Percentiles rank a stretch among this genome's conserved stretches.
Evolutionary conservation across 2,113 vertebrate species (phyloP).

Genomic region (Erpornis zantholeuca): DNA sequence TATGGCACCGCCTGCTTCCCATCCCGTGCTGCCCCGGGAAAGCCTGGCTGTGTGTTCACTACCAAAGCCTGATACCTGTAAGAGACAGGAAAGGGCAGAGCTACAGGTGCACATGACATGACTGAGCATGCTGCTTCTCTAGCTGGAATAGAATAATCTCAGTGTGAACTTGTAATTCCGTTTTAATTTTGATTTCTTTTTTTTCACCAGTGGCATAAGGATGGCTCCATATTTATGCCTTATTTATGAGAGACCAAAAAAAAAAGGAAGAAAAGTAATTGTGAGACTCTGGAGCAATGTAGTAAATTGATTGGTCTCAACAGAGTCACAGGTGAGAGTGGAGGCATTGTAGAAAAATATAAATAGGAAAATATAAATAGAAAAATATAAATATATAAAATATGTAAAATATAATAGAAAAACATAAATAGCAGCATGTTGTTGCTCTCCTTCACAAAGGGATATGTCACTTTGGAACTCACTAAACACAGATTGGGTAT

Average conservation of each 20-base stretch:
- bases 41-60: background rate
- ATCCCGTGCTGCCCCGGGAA: background rate
- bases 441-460: background rate
- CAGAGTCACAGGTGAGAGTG: background rate
- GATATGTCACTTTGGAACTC: background rate
- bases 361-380: background rate
- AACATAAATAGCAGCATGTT: background rate
- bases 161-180: background rate
- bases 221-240: background rate
- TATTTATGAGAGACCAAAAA: background rate
- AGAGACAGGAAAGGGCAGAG: background rate
- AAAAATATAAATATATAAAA: background rate
- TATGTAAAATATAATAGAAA: too few relatives aligned
- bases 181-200: background rate
- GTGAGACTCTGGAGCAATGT: background rate
- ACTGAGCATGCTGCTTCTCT: background rate
- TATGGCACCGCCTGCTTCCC: background rate
- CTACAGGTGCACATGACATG: background rate
- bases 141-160: constrained; percentile 1
- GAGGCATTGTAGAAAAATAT: background rate
- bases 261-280: background rate
- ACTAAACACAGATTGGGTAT: background rate
- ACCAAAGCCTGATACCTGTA: background rate
- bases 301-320: background rate
- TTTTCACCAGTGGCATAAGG: background rate